These are phyloP conservation scores for Ophioninae sp. DNA, from an alignment of 2,888 invertebrate genomes.

Conservation along the genomic window DNA sequence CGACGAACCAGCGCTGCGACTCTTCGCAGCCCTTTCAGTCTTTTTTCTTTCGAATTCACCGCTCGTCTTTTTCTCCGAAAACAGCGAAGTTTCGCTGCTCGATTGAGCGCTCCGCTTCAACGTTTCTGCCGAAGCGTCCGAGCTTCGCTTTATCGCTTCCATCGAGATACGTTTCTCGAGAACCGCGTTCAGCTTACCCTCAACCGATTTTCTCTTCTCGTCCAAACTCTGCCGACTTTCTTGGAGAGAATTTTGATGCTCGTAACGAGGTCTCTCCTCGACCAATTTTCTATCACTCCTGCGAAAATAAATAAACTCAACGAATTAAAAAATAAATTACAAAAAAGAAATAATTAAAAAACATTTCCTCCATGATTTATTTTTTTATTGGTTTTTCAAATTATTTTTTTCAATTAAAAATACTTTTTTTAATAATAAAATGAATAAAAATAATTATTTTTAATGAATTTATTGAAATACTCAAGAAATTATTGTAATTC, in stretches of 20 bases:
- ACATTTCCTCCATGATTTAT: too few species aligned
- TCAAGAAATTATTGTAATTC: too few species aligned
- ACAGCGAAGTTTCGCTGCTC: conserved; percentile 49
- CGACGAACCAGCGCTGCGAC: conserved; percentile 76
- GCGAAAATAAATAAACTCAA: conserved; percentile 13
- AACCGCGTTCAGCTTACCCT: conserved; percentile 78
- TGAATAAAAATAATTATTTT: too few species aligned
- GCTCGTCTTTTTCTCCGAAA: conserved; percentile 68
- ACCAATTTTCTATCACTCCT: conserved; percentile 51
- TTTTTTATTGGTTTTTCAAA: too few species aligned
- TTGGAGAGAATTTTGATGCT: conserved; percentile 56
- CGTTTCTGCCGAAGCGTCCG: conserved; percentile 66
- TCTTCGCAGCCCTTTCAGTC: conserved; percentile 69
- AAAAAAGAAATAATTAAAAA: neutral
- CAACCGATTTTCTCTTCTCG: conserved; percentile 77
- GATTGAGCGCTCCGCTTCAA: conserved; percentile 52
- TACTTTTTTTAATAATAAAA: too few species aligned
- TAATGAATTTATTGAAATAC: too few species aligned
- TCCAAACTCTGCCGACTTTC: conserved; percentile 71
- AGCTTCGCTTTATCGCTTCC: conserved; percentile 70
- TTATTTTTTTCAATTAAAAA: too few species aligned
- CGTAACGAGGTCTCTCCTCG: conserved; percentile 61
- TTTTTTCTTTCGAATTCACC: conserved; percentile 66
- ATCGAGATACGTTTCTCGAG: conserved; percentile 77
- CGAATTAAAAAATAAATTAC: too few species aligned